These are phyloP conservation scores for Clitarchus hookeri DNA, from an alignment of 2,888 invertebrate species.

Conservation along the genomic window DNA sequence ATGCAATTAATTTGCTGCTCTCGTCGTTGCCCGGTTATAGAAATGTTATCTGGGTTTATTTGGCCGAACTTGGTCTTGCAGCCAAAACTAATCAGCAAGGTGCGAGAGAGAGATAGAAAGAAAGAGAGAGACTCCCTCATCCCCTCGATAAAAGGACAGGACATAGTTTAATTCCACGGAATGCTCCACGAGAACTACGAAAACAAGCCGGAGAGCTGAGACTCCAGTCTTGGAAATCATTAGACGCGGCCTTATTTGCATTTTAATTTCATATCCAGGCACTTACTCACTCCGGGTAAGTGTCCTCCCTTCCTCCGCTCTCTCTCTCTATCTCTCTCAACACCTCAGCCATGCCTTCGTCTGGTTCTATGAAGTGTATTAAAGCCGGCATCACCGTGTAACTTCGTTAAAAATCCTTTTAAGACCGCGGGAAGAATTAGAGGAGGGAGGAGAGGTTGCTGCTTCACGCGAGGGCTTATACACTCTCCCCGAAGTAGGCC, in stretches of 20 bases:
- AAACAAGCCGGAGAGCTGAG: not conserved
- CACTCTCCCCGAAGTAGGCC: too few relatives aligned
- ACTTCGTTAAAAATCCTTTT: conserved; percentile 26
- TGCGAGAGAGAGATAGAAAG: not conserved
- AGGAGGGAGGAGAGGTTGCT: not conserved
- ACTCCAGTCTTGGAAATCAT: conserved; percentile 14
- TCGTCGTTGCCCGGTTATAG: too few relatives aligned
- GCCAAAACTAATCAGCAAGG: not conserved
- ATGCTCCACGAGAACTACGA: not conserved
- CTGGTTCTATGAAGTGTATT: not conserved
- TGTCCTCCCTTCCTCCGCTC: not conserved
- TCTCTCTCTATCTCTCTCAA: not conserved
- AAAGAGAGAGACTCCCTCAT: too few relatives aligned
- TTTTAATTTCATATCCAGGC: conserved; percentile 22
- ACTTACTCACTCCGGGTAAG: not conserved
- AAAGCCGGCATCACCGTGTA: conserved; percentile 17
- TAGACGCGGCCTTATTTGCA: conserved; percentile 15
- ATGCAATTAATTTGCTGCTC: too few relatives aligned
- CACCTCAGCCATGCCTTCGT: not conserved
- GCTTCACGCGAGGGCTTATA: not conserved
- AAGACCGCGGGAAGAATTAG: conserved; percentile 2
- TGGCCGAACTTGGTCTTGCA: not conserved
- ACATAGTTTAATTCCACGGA: not conserved
- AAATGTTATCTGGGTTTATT: not conserved
- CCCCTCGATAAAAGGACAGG: too few relatives aligned